Base-by-base conservation (phyloP, 2,113 vertebrate genomes). In the Ovibos moschatus region DNA sequence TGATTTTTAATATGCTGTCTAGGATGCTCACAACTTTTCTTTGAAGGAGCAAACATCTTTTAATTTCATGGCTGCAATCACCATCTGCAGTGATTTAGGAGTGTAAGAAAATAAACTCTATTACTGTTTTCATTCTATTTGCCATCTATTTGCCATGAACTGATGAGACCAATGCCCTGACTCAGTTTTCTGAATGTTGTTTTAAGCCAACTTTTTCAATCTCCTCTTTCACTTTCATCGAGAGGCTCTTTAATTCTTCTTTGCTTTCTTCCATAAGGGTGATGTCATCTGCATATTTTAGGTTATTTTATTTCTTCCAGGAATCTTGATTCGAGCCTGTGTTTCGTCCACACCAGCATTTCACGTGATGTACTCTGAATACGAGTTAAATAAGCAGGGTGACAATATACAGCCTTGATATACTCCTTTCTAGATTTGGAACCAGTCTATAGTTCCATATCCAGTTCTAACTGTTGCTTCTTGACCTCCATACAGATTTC, bases 301-400 rank as follows among this genome's bases (percentile, higher is more conserved):
- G 33, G 36, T 71, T 71, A 40, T 12, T 40, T 23, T 40, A 23
- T 71, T 40, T 40, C 67, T 71, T 5, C 10, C 19, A 11, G 19
- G 5, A 71, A 40, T 40, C 67, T 71, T 71, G n/a, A 40, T 23
- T 71, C 0, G 1, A 71, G 67, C 19, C n/a, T 71, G n/a, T 71
- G n/a, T 40, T 71, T 71, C 19, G 23, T 40, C n/a, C n/a, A 71
- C n/a, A 21, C n/a, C 5, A 19, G n/a, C 67, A 40, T 71, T 71
- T 71, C 0, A 0, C 4, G 0, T 40, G 67, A 40, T 71, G 67
- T 40, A 71, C 19, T 23, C n/a, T 6, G 67, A 12, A 40, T 23
- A 71, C 0, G 5, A 71, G 10, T 71, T 71, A 36, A 71, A 71
- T 36, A 36, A 71, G 17, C 64, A 40, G 4, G 67, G 10, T 71